Conservation (phyloP, 1,140 invertebrate species). For the Zaprionus ornatus region DNA sequence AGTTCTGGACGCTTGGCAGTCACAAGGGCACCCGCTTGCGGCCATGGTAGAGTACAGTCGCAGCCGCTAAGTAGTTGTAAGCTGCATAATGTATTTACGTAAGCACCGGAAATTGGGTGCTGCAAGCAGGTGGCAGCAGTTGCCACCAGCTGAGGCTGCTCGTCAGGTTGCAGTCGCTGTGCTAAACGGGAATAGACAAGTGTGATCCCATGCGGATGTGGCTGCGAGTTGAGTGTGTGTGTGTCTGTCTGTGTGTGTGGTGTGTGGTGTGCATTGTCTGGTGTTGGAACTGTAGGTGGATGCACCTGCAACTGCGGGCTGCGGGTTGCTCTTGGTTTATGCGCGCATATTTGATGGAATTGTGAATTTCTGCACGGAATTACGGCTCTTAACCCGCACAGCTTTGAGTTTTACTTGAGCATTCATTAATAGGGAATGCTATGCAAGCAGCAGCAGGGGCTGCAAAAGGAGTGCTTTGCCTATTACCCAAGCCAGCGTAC, state of each 20-base stretch:
- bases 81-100: constrained; percentile 81
- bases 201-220: constrained; percentile 63
- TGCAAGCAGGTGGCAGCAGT: constrained; percentile 39
- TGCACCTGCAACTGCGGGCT: constrained; percentile 14
- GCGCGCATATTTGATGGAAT: constrained; percentile 68
- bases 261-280: neutral
- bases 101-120: constrained; percentile 80
- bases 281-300: neutral
- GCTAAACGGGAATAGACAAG: constrained; percentile 75
- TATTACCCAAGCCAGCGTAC: constrained; percentile 12
- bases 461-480: neutral
- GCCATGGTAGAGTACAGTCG: constrained; percentile 28
- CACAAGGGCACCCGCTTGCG: neutral
- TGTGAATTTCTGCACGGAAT: constrained; percentile 64
- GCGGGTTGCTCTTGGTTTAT: constrained; percentile 56
- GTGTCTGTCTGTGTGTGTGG: constrained; percentile 13
- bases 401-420: constrained; percentile 28
- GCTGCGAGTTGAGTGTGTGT: constrained; percentile 9
- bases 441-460: neutral
- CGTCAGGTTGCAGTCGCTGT: constrained; percentile 56
- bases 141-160: constrained; percentile 17
- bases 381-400: constrained; percentile 52
- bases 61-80: constrained; percentile 75
- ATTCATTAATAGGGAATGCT: constrained; percentile 46
- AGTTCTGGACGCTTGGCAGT: neutral